Evolutionary conservation across 2,113 vertebrate genomes (phyloP).

Genomic region (Anseranas semipalmata): DNA sequence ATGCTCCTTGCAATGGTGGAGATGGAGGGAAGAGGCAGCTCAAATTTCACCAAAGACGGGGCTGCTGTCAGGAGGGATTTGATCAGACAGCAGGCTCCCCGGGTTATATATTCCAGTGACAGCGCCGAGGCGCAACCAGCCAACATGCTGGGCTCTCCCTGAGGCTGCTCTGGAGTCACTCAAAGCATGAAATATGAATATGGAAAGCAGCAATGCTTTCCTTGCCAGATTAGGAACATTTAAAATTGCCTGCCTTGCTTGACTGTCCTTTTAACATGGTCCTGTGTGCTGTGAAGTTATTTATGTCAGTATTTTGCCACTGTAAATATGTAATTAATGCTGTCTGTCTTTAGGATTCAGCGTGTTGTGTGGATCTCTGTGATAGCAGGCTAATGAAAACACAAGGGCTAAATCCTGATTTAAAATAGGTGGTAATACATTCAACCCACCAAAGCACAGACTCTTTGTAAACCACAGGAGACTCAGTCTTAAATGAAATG

Average conservation of each 20-base stretch:
- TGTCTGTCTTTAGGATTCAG: neutral
- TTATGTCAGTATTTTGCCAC: neutral
- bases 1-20: neutral
- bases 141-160: neutral
- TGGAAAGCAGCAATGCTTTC: constrained; percentile 19
- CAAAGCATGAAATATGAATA: constrained; percentile 14
- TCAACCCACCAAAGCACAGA: neutral
- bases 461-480: neutral
- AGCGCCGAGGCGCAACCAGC: neutral
- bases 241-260: neutral
- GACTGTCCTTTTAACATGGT: neutral
- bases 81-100: neutral
- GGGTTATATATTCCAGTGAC: neutral
- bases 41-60: neutral
- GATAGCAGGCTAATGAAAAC: constrained; percentile 6
- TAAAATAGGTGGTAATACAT: neutral
- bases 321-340: constrained; percentile 6
- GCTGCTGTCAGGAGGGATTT: neutral
- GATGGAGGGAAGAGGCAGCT: neutral
- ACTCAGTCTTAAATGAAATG: neutral
- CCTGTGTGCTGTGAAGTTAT: neutral
- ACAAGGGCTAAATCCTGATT: neutral
- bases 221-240: neutral
- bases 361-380: neutral
- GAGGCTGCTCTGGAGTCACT: constrained; percentile 2